phyloP scores from a whole-genome alignment of 2,113 vertebrate species.

The Equus quagga region DNA sequence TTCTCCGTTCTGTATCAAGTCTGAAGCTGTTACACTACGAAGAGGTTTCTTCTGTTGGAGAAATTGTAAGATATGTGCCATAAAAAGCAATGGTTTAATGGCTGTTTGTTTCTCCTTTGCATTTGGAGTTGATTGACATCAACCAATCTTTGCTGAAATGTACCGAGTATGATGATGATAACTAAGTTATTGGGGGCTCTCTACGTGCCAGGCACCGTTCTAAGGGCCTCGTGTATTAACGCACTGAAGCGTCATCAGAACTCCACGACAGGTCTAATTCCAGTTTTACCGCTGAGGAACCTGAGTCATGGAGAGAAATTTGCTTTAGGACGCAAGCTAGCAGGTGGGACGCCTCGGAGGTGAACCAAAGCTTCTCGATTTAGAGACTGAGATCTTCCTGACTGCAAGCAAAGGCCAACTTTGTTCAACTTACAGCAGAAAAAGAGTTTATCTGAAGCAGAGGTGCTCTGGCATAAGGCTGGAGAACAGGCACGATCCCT shows the following conservation, averaged over 20 bases:
- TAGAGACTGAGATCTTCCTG: neutral
- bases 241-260: neutral
- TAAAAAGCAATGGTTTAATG: slow-evolving; percentile 50
- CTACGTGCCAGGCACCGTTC: neutral
- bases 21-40: slow-evolving; percentile 56
- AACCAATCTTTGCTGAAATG: slow-evolving; percentile 44
- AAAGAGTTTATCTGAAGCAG: neutral
- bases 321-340: neutral
- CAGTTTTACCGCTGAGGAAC: neutral
- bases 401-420: neutral
- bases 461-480: neutral
- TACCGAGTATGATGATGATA: slow-evolving; percentile 15
- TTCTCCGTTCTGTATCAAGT: slow-evolving; percentile 68
- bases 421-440: neutral
- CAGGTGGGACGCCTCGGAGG: neutral
- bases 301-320: neutral
- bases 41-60: slow-evolving; percentile 58
- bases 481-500: neutral
- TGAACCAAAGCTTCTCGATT: neutral
- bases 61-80: slow-evolving; percentile 67
- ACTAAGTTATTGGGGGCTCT: neutral
- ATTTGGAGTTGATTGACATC: slow-evolving; percentile 59
- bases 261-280: neutral
- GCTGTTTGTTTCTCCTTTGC: slow-evolving; percentile 60
- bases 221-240: neutral